Percentiles rank a stretch among this genome's conserved stretches.
These are phyloP conservation scores for Rhinopomastus cyanomelas DNA, from an alignment of 2,113 vertebrate species.

Conservation along the genomic window DNA sequence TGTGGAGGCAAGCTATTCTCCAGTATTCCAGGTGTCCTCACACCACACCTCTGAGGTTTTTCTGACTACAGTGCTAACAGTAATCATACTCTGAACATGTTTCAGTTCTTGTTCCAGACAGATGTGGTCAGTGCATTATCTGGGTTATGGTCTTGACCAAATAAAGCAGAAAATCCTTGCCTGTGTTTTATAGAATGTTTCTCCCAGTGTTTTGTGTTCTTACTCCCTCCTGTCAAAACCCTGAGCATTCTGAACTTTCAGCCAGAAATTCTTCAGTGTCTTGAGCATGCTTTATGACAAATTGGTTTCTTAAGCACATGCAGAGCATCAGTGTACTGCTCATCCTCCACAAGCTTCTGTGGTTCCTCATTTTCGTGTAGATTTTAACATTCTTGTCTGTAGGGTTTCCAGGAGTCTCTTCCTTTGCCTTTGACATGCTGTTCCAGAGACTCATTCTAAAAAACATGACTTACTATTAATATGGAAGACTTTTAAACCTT, in stretches of 20 bases:
- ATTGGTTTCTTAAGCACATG: neutral
- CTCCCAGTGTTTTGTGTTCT: neutral
- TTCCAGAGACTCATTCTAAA: neutral
- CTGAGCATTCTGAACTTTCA: neutral
- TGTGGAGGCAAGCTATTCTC: neutral
- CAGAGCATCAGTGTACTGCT: neutral
- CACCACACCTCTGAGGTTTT: neutral
- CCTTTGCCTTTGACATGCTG: neutral
- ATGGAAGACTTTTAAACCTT: neutral
- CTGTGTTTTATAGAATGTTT: neutral
- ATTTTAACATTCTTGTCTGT: neutral
- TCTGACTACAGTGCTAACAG: neutral
- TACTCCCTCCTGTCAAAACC: neutral
- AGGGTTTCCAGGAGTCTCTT: neutral
- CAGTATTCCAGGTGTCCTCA: neutral
- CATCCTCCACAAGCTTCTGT: neutral
- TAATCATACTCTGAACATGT: neutral
- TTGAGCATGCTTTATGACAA: rapidly evolving
- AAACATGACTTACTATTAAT: neutral
- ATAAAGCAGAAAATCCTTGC: neutral
- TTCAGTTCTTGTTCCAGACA: neutral
- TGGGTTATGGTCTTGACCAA: neutral
- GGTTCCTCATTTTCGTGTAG: neutral
- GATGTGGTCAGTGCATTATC: neutral
- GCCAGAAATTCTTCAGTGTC: neutral